These are phyloP conservation scores for Sinocyclocheilus grahami DNA, from an alignment of 2,113 vertebrate genomes.

Conservation along the genomic window DNA sequence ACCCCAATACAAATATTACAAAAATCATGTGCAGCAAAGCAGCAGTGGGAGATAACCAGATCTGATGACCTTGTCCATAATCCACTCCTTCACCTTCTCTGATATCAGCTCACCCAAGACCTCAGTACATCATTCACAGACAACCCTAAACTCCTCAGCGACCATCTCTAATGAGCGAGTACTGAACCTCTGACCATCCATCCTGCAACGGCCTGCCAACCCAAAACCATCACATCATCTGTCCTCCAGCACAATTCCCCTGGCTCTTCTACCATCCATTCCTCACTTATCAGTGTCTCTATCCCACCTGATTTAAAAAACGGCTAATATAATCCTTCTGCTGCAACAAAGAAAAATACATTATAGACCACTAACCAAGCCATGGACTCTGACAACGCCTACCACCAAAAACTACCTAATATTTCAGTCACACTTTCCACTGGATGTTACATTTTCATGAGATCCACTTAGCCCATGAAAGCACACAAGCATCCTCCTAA, in stretches of 20 bases:
- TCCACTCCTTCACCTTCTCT: background rate
- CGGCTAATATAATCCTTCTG: background rate
- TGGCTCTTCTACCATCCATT: background rate
- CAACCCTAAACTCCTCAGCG: constrained; percentile 9
- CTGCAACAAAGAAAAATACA: background rate
- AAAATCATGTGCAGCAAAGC: background rate
- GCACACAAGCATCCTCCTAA: constrained; percentile 7
- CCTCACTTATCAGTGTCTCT: background rate
- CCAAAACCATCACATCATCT: constrained; percentile 15
- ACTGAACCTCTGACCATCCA: constrained; percentile 6
- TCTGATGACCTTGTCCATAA: background rate
- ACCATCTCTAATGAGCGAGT: constrained; percentile 8
- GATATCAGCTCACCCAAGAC: background rate
- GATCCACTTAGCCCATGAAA: constrained; percentile 41
- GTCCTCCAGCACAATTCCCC: background rate
- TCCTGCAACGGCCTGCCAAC: constrained; percentile 1
- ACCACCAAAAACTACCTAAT: background rate
- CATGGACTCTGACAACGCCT: too few relatives aligned
- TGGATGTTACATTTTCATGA: constrained; percentile 9
- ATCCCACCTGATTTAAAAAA: background rate
- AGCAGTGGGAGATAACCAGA: background rate
- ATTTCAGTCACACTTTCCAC: background rate
- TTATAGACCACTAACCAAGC: background rate
- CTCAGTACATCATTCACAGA: constrained; percentile 23
- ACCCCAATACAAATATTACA: background rate